phyloP scores from a whole-genome alignment of 2,888 invertebrate species.

The Eupithecia insigniata region DNA sequence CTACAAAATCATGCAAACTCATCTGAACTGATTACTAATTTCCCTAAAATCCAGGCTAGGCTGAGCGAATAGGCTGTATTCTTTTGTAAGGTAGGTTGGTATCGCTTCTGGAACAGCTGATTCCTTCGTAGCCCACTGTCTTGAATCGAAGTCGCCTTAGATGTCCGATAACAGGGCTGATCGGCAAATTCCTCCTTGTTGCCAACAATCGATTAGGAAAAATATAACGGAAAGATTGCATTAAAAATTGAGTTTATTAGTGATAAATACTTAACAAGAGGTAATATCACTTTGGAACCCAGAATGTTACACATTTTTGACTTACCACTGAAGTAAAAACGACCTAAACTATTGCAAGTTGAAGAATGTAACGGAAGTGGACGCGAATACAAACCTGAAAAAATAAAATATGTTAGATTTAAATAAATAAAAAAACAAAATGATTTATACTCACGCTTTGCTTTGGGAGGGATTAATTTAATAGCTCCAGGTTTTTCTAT shows the following conservation, averaged over 20 bases:
- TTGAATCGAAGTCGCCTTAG: constrained; percentile 57
- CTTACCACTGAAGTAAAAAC: constrained; percentile 73
- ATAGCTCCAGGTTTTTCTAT: constrained; percentile 91
- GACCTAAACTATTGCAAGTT: constrained; percentile 66
- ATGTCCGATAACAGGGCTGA: constrained; percentile 58
- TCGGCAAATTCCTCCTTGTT: constrained; percentile 59
- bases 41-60: not conserved
- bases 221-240: constrained; percentile 70
- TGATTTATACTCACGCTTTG: constrained; percentile 92
- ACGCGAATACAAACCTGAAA: constrained; percentile 70
- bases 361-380: constrained; percentile 50
- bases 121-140: constrained; percentile 33
- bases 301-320: constrained; percentile 79
- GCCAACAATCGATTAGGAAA: constrained; percentile 65
- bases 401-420: constrained; percentile 71
- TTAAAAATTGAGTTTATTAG: constrained; percentile 78
- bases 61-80: constrained; percentile 6
- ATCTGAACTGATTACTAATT: not conserved
- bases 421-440: constrained; percentile 42
- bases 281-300: constrained; percentile 69
- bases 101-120: constrained; percentile 58
- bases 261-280: constrained; percentile 74
- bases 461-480: constrained; percentile 94
- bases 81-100: not conserved
- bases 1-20: constrained; percentile 2